Evolutionary conservation across 2,888 invertebrate species (phyloP).

Genomic region (Agapetus fuscipes): DNA sequence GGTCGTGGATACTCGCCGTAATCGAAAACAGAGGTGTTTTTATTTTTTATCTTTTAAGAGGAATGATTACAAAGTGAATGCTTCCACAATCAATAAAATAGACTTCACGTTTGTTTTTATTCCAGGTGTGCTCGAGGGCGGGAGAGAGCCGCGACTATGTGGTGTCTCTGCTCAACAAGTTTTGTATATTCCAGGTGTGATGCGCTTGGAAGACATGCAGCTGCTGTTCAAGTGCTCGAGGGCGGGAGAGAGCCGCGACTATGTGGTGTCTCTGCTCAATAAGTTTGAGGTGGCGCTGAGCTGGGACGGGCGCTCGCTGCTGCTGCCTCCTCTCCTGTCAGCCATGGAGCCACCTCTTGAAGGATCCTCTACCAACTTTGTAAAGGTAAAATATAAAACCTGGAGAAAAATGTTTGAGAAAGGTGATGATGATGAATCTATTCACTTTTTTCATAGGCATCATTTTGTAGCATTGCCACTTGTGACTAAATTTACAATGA

Average conservation of each 20-base stretch:
- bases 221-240: slow-evolving; percentile 87
- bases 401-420: no score
- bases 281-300: slow-evolving; percentile 97
- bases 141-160: slow-evolving; percentile 67
- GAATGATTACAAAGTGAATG: no score
- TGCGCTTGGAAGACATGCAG: slow-evolving; percentile 88
- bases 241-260: slow-evolving; percentile 52
- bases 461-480: no score
- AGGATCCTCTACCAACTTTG: slow-evolving; percentile 10
- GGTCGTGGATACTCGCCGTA: no score
- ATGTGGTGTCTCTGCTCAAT: slow-evolving; percentile 83
- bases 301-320: slow-evolving; percentile 83
- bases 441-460: no score
- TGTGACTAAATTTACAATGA: neutral
- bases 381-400: slow-evolving; percentile 16
- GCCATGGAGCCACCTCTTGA: slow-evolving; percentile 36
- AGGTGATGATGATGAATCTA: no score
- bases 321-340: slow-evolving; percentile 89
- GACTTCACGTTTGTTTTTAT: no score
- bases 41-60: no score
- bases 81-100: no score
- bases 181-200: slow-evolving; percentile 58
- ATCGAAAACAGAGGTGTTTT: no score
- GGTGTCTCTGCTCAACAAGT: slow-evolving; percentile 87
- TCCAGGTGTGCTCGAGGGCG: slow-evolving; percentile 60